Base-by-base conservation (phyloP, 2,888 invertebrate genomes). In the Hypsopygia costalis region DNA sequence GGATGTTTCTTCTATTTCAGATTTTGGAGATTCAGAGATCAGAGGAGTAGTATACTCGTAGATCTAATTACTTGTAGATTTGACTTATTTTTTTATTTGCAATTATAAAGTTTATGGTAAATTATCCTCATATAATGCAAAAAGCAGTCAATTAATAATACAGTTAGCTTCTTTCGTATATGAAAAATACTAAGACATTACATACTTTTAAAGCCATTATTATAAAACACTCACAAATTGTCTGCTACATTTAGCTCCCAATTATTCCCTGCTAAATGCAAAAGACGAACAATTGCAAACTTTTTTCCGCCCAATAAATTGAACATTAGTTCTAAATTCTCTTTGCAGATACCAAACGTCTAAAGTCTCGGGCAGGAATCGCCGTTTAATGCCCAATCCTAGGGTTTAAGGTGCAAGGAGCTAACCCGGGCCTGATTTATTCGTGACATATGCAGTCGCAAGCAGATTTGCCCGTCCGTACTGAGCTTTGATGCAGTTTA, bases 401-500 rank as follows among this genome's bases (percentile, higher is more conserved):
- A 37, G 51, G 59, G 50, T 59, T 60, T 51, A 49, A 58, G 58
- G 52, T 58, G 59, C 58, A 58, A 55, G 52, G 49, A 48, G 54
- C 52, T 60, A 58, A 60, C 50, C 52, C 60, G 48, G 44, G 44
- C 41, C 56, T 65, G 65, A 66, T 66, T 62, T 66, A 66, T 67
- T 58, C 53, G 11, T 52, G 59, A 55, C 63, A 51, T 63, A 63
- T 62, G 54, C 57, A 43, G 47, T 55, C 30, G 21, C 34, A 36
- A 32, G 39, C 39, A 39, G 39, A 39, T 39, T 39, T 39, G 39
- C 34, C 27, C 36, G 42, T 38, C 42, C 21, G 20, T 34, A 20
- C 16, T 3, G 37, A 29, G 42, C 42, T 42, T 42, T 42, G 42
- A 42, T 42, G 42, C 36, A 42, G 34, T 42, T 42, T 37, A 42